Conservation (phyloP, 1,140 invertebrate genomes). For the Halesus radiatus region DNA sequence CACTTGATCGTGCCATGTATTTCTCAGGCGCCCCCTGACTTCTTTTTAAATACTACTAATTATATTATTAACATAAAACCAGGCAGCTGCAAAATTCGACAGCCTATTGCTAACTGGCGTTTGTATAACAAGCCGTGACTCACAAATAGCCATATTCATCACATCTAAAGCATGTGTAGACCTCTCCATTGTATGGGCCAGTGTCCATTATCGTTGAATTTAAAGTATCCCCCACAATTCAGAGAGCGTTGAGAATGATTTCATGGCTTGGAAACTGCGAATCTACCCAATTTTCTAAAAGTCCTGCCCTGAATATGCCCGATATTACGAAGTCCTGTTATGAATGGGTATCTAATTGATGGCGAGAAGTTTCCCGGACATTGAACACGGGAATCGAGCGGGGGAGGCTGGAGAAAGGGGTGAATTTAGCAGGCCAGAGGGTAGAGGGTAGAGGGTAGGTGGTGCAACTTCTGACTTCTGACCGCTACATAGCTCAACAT, state of each 20-base stretch:
- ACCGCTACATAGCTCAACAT: not conserved
- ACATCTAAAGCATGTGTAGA: not conserved
- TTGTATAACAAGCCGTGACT: constrained; percentile 22
- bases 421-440: not conserved
- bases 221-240: not conserved
- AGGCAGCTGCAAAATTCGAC: too few relatives aligned
- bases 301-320: not conserved
- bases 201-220: constrained; percentile 27
- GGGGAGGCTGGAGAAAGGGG: constrained; percentile 25
- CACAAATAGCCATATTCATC: not conserved
- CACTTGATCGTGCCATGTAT: too few relatives aligned
- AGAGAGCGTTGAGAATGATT: constrained; percentile 31
- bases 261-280: constrained; percentile 18
- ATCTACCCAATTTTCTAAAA: constrained; percentile 22
- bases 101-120: not conserved
- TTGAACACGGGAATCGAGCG: constrained; percentile 34
- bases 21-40: too few relatives aligned
- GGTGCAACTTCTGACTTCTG: too few relatives aligned
- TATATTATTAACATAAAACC: too few relatives aligned
- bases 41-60: too few relatives aligned
- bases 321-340: constrained; percentile 5
- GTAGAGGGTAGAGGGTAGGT: not conserved
- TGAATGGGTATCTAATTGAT: constrained; percentile 47
- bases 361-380: constrained; percentile 45
- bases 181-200: constrained; percentile 12